Evolutionary conservation across 2,797 vertebrate species (phyloP), one percentile per base, ranked within the genome.

Genomic region (Lateolabrax maculatus): DNA sequence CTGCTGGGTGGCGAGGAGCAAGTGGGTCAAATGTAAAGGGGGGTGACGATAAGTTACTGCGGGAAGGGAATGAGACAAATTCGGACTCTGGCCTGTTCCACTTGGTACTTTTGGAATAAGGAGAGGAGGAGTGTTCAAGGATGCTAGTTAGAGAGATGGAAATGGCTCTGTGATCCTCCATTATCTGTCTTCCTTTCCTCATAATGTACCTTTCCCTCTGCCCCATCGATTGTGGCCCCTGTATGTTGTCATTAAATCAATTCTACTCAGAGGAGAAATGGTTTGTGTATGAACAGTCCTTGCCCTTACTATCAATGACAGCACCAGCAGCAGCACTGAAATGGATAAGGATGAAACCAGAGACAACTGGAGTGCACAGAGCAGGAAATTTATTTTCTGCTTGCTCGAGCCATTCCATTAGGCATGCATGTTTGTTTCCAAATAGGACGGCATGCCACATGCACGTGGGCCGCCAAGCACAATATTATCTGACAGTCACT

Each of bases 161-260:
- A 91, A 94, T 92, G 89, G 87, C 89, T 91, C 80, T 87, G 93
- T 93, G 93, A 95, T 94, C 90, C 92, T 90, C 90, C 90, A 94
- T 96, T 94, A 95, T 94, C 91, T 80, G 67, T 91, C 93, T 91
- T 93, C 86, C 90, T 92, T 90, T 93, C 87, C 92, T 92, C 92
- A 93, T 95, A 94, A 95, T 93, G 90, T 89, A 87, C 85, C 82
- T 90, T 93, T 92, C 90, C 92, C 86, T 93, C 91, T 85, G 87
- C 88, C 49, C 85, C 92, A 95, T 95, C 80, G 94, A 96, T 95
- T 94, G 93, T 73, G 86, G 93, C 89, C 90, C 92, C 85, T 85
- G 93, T 87, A 92, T 86, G 88, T 86, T 94, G 94, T 94, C 95
- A 93, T 94, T 94, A 95, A 95, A 95, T 95, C 94, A 94, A 95